Base-by-base conservation (phyloP, 2,888 invertebrate genomes). In the Yponomeuta sedellus region DNA sequence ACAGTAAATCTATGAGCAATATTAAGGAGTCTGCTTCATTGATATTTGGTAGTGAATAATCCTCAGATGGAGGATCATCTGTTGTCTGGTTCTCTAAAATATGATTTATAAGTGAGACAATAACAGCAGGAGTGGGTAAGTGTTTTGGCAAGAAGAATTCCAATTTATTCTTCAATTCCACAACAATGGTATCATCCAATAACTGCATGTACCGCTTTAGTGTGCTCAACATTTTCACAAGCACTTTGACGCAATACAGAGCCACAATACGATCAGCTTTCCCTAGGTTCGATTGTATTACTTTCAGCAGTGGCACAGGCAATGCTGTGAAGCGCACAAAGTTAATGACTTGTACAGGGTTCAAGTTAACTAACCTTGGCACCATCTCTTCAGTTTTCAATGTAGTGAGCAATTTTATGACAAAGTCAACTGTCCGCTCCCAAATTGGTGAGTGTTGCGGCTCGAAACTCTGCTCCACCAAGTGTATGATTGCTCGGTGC, bases 391-490 rank as follows among this genome's bases (percentile, higher is more conserved):
- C 83, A 10, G 93, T 92, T 68, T 86, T 83, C 52, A 93, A 74
- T 69, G 83, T 86, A 58, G 83, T 80, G 1, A 93, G 68, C 22
- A 93, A 73, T 66, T 83, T 82, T 61, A 86, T 78, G 0, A 87
- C 78, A 77, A 93, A 94, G 2, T 84, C 77, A 20, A 84, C 75
- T 10, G 92, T 82, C 73, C 79, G 90, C 58, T 92, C 82, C 93
- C 93, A 94, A 70, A 92, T 88, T 10, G 85, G 83, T 0, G 93
- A 90, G 68, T 88, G 82, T 72, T 93, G 83, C 0, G 94, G 94
- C 74, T 93, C 93, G 69, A 96, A 91, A 72, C 92, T 92, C 1
- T 92, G 85, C 68, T 94, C 94, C 12, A 94, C 86, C 56, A 92
- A 89, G 65, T 75, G 83, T 72, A 95, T 92, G 16, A 95, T 85